A percentile compares a stretch with the other conserved stretches of the same genome.
phyloP scores from a whole-genome alignment of 2,113 vertebrate species.

The Tachysurus fulvidraco region DNA sequence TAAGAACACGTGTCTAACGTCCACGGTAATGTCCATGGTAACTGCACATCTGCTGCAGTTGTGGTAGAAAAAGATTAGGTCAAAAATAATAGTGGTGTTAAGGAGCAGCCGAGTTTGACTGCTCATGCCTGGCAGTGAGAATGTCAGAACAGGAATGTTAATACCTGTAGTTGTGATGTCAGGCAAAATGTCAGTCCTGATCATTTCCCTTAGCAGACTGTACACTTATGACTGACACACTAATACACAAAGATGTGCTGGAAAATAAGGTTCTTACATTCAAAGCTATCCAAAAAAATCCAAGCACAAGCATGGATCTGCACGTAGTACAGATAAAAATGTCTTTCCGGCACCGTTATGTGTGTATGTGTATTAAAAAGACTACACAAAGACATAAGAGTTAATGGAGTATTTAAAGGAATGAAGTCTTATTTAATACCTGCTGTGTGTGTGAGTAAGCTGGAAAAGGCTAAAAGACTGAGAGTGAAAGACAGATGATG shows the following conservation, averaged over 20 bases:
- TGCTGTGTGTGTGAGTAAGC: slow-evolving; percentile 23
- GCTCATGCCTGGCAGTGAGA: slow-evolving; percentile 70
- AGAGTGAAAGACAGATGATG: slow-evolving; percentile 6
- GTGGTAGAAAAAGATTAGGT: not conserved
- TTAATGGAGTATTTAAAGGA: slow-evolving; percentile 65
- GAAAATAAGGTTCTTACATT: not conserved
- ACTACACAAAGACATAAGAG: slow-evolving; percentile 60
- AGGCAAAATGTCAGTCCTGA: slow-evolving; percentile 70
- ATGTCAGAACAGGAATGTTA: slow-evolving; percentile 78
- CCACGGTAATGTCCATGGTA: not conserved
- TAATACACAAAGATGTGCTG: slow-evolving; percentile 28
- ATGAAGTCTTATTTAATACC: slow-evolving; percentile 60
- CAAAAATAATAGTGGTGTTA: slow-evolving; percentile 3
- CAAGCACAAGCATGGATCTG: not conserved
- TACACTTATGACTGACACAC: slow-evolving; percentile 36
- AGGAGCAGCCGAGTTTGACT: slow-evolving; percentile 61
- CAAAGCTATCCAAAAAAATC: not conserved
- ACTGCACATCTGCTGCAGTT: not conserved
- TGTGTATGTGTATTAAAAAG: slow-evolving; percentile 10
- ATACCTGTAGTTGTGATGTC: slow-evolving; percentile 82
- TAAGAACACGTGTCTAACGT: not conserved
- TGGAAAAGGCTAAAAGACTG: not conserved
- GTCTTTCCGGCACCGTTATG: not conserved
- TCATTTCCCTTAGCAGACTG: slow-evolving; percentile 73
- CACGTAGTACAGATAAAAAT: not conserved